Base-by-base conservation (phyloP, 1,140 invertebrate genomes). In the Coenobita brevimanus region DNA sequence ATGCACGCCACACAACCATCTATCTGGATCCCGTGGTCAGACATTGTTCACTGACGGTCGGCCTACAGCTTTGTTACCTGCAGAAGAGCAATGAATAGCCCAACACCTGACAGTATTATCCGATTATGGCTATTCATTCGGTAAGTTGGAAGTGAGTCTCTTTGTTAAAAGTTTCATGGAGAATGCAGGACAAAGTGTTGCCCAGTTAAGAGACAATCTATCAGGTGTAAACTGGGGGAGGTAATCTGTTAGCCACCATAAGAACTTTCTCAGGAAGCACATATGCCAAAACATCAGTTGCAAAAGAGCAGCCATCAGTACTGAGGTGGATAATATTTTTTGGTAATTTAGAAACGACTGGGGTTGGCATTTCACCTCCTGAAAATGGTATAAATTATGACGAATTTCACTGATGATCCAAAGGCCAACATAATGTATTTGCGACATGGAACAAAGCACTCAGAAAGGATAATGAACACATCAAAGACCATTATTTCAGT, bases 161-260 rank as follows among this genome's bases (percentile, higher is more conserved):
- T 79, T 79, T 79, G 76, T 79, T 21, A 79, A 79, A 79, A 30
- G 3, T 17, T 79, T 79, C 43, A 17, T 79, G 27, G 76, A 79
- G 3, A 79, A 79, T 17, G 76, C 76, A 54, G 76, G 76, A 17
- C 3, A 43, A 21, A 54, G 13, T 41, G 38, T 46, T 46, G 38
- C 76, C 21, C 46, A 79, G 21, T 79, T 79, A 10, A 79, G 15
- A 36, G 27, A 79, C 76, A 79, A 79, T 41, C 6, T 79, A 41
- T 43, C 76, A 50, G 50, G 76, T 50, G 46, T 24, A 54, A 43
- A 79, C 21, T 79, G 50, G 50, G 24, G 3, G 15, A 24, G 50
- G n/a, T 30, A 10, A 13, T 79, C 50, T 75, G 24, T 43, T 27
- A 38, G 36, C 30, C 24, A n/a, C 24, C 71, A 75, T 75, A 75